Evolutionary conservation across 2,888 invertebrate genomes (phyloP).

Genomic region (Aricia artaxerxes): DNA sequence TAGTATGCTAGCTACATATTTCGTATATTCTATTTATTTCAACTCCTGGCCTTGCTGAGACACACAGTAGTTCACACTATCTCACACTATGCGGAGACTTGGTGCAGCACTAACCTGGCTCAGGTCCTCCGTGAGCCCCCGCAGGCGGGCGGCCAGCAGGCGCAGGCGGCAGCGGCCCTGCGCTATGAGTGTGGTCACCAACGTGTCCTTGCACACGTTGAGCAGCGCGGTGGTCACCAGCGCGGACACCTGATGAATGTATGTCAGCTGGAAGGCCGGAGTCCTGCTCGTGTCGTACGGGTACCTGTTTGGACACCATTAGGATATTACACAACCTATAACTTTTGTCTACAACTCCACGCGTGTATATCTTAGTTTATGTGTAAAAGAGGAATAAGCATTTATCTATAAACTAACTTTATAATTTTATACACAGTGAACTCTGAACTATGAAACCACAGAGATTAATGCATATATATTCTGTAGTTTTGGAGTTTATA

Average conservation of each 20-base stretch:
- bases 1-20: no score
- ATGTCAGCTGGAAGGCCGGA: conserved; percentile 69
- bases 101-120: conserved; percentile 54
- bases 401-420: no score
- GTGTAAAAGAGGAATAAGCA: no score
- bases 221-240: conserved; percentile 67
- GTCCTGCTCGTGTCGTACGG: conserved; percentile 65
- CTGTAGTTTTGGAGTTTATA: no score
- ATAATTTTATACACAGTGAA: no score
- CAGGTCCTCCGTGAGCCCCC: conserved; percentile 50
- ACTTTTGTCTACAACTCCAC: no score
- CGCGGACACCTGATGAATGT: conserved; percentile 63
- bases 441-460: no score
- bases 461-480: no score
- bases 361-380: no score
- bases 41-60: no score
- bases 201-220: conserved; percentile 74
- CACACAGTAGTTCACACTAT: no score
- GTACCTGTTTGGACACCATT: conserved; percentile 54
- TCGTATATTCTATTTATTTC: no score
- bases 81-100: conserved; percentile 43
- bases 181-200: conserved; percentile 68
- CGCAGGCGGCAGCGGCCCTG: conserved; percentile 71
- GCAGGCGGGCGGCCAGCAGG: conserved; percentile 63
- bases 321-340: neutral